Evolutionary conservation across 1,140 invertebrate species (phyloP).

Genomic region (Ceratosolen fusciceps): DNA sequence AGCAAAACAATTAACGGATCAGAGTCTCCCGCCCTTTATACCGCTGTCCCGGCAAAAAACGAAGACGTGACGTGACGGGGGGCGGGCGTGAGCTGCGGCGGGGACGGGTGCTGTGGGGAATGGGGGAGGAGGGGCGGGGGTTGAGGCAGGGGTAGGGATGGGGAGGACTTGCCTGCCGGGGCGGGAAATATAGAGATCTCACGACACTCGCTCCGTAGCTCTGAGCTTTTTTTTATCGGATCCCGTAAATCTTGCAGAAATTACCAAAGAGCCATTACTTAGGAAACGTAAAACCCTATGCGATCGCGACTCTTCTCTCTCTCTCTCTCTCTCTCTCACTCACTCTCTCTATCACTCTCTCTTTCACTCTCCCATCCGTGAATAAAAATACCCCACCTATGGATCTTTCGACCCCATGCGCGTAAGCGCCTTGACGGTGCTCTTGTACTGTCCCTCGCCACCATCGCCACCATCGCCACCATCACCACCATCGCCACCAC

Average conservation of each 20-base stretch:
- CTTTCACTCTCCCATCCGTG: not conserved
- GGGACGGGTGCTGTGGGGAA: no score
- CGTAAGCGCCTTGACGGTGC: not conserved
- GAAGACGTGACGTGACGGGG: not conserved
- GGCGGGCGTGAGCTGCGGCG: no score
- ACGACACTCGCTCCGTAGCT: not conserved
- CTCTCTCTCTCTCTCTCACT: not conserved
- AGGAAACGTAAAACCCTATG: slow-evolving; percentile 36
- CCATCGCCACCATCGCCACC: no score
- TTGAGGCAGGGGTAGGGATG: no score
- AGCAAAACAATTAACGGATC: slow-evolving; percentile 45
- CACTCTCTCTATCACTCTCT: slow-evolving; percentile 11
- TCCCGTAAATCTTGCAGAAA: slow-evolving; percentile 46
- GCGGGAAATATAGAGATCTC: no score
- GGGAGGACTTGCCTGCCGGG: no score
- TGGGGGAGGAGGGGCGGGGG: no score
- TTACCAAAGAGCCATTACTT: slow-evolving; percentile 46
- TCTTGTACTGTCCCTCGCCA: not conserved
- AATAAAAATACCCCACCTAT: not conserved
- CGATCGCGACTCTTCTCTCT: slow-evolving; percentile 12
- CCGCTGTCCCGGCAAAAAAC: not conserved
- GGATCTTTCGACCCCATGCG: not conserved
- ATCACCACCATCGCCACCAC: no score
- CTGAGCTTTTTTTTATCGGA: slow-evolving; percentile 38
- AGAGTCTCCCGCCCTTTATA: not conserved